These are phyloP conservation scores for Dastarcus helophoroides DNA, from an alignment of 2,888 invertebrate genomes.

Conservation along the genomic window DNA sequence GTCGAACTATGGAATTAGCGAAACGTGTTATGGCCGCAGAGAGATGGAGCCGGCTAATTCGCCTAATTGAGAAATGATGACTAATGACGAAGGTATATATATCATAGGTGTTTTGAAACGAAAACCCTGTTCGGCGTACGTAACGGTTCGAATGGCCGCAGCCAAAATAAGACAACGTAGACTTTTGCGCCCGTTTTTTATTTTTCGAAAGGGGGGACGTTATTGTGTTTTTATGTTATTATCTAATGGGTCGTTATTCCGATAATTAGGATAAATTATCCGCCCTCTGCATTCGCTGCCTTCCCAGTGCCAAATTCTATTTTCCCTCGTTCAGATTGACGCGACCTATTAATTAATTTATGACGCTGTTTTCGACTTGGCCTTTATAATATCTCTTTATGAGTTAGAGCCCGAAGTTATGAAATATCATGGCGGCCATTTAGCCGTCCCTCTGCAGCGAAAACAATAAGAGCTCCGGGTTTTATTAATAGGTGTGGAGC, in stretches of 20 bases:
- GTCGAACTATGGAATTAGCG: conserved; percentile 5
- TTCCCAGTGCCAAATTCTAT: too few relatives aligned
- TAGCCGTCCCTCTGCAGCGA: too few relatives aligned
- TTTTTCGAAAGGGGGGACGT: conserved; percentile 17
- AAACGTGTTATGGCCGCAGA: conserved; percentile 19
- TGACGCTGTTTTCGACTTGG: too few relatives aligned
- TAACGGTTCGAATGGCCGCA: conserved; percentile 10
- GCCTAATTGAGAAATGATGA: conserved; percentile 39
- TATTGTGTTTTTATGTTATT: conserved; percentile 30
- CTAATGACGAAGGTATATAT: conserved; percentile 38
- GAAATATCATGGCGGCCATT: too few relatives aligned
- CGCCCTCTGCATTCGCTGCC: too few relatives aligned
- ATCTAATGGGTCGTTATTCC: conserved; percentile 22
- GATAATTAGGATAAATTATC: conserved; percentile 4
- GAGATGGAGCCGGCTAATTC: conserved; percentile 28
- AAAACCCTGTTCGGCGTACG: conserved; percentile 29
- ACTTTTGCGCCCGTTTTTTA: conserved; percentile 10
- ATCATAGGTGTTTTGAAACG: conserved; percentile 35
- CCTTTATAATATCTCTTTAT: too few relatives aligned
- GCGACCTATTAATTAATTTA: too few relatives aligned
- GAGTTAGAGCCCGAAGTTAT: too few relatives aligned
- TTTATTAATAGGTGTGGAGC: too few relatives aligned
- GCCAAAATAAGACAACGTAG: conserved; percentile 23
- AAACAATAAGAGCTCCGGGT: too few relatives aligned
- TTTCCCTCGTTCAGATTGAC: too few relatives aligned